These are phyloP conservation scores for Ramphastos sulfuratus DNA, from an alignment of 2,113 vertebrate genomes.

Conservation along the genomic window DNA sequence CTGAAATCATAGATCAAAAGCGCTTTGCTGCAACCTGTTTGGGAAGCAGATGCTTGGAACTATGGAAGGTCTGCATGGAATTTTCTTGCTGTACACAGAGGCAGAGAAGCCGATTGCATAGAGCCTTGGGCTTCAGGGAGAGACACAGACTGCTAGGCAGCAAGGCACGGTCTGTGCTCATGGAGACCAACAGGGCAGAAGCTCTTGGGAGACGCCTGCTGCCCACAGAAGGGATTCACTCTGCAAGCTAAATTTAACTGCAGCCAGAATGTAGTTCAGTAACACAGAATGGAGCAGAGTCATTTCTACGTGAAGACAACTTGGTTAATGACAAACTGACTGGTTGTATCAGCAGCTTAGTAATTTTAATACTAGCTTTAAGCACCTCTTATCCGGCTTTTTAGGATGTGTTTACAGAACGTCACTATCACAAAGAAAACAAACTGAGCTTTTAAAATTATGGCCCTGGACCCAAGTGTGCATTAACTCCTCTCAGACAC, in stretches of 20 bases:
- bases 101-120: conserved; percentile 42
- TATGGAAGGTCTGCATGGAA: conserved; percentile 47
- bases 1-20: conserved; percentile 25
- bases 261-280: neutral
- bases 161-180: neutral
- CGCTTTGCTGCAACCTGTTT: conserved; percentile 31
- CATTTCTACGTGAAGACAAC: neutral
- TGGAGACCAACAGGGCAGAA: neutral
- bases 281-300: rapidly evolving
- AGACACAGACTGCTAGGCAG: neutral
- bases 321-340: neutral
- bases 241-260: neutral
- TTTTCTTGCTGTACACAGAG: conserved; percentile 51
- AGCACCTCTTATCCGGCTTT: neutral
- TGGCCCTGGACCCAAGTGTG: neutral
- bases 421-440: neutral
- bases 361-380: neutral
- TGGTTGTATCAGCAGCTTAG: neutral
- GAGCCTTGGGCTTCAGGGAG: neutral
- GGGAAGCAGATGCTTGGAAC: conserved; percentile 41
- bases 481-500: neutral
- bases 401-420: neutral
- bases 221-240: neutral
- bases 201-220: conserved; percentile 69
- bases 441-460: neutral